Evolutionary conservation across 2,113 vertebrate species (phyloP).

Genomic region (Silurus glanis): DNA sequence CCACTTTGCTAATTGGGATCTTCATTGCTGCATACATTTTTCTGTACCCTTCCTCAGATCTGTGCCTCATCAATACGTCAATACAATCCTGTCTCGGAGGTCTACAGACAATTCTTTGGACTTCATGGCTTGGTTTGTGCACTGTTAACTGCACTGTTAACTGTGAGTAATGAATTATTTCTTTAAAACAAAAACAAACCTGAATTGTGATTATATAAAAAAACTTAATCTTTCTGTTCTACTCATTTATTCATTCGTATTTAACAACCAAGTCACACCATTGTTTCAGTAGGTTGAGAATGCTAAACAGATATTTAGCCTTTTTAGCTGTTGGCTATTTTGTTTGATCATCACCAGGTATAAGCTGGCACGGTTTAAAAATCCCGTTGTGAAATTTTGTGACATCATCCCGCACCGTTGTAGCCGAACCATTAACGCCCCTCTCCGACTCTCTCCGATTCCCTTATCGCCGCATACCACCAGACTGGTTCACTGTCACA

Average conservation of each 20-base stretch:
- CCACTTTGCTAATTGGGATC: too few relatives aligned
- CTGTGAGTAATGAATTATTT: too few relatives aligned
- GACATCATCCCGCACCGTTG: background rate
- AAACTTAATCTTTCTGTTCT: background rate
- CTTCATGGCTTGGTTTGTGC: too few relatives aligned
- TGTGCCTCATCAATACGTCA: too few relatives aligned
- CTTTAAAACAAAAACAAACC: too few relatives aligned
- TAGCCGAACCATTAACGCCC: background rate
- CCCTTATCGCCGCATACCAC: conserved; percentile 4
- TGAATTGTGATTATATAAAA: too few relatives aligned
- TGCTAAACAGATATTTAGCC: background rate
- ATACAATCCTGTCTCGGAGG: too few relatives aligned
- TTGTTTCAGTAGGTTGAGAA: background rate
- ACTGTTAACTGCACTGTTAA: too few relatives aligned
- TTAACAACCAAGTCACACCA: background rate
- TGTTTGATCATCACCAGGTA: background rate
- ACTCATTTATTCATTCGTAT: background rate
- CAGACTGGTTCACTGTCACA: conserved; percentile 28
- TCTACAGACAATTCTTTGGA: too few relatives aligned
- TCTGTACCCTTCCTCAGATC: too few relatives aligned
- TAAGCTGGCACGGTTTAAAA: background rate
- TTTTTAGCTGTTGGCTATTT: background rate
- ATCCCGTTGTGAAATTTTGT: background rate
- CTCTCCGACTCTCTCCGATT: background rate
- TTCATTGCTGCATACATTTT: too few relatives aligned